phyloP scores from a whole-genome alignment of 2,888 invertebrate species.

The Scaptomyza flava region DNA sequence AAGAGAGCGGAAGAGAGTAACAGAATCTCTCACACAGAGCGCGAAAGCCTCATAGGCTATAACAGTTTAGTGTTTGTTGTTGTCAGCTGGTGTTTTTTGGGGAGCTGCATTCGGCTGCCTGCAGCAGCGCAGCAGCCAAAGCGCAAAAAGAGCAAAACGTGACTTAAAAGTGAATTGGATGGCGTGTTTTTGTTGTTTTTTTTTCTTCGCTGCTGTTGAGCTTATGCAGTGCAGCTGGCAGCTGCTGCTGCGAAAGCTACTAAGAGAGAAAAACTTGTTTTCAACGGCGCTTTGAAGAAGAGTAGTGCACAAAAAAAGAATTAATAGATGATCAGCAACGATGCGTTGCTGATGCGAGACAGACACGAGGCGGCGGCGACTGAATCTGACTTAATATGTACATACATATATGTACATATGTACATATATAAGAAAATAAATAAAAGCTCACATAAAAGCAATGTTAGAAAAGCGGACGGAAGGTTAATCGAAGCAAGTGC shows the following conservation, averaged over 20 bases:
- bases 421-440: not conserved
- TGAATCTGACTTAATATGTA: constrained; percentile 37
- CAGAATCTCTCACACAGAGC: constrained; percentile 22
- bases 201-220: constrained; percentile 30
- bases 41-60: constrained; percentile 68
- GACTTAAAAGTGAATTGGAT: constrained; percentile 77
- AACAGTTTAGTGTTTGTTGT: constrained; percentile 70
- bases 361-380: constrained; percentile 2
- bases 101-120: constrained; percentile 37
- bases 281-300: constrained; percentile 76
- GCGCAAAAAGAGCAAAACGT: constrained; percentile 77
- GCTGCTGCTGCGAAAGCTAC: constrained; percentile 44
- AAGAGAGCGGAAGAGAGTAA: constrained; percentile 16
- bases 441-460: constrained; percentile 42
- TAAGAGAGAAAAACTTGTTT: constrained; percentile 70
- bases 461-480: constrained; percentile 73
- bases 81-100: constrained; percentile 68
- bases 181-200: constrained; percentile 39
- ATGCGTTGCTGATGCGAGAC: constrained; percentile 53
- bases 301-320: constrained; percentile 62
- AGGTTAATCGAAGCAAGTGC: constrained; percentile 49
- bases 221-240: constrained; percentile 75
- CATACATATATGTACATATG: too few relatives aligned
- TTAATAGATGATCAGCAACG: constrained; percentile 73
- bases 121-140: constrained; percentile 42